These are phyloP conservation scores for Myrmecophaga tridactyla DNA, from an alignment of 2,113 vertebrate genomes.

Conservation along the genomic window DNA sequence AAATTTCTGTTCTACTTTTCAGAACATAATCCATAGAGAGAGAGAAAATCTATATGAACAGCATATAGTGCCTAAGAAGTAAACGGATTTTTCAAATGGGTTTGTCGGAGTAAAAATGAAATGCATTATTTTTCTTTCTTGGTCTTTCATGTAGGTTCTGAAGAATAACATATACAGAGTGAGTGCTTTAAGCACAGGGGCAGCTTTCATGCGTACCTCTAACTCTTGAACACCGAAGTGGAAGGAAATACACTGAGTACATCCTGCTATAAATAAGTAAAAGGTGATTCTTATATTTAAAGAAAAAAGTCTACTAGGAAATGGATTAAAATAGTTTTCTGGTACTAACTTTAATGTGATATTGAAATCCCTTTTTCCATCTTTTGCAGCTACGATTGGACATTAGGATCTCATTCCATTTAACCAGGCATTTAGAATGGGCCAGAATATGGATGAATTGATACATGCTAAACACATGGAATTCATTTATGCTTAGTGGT, in stretches of 20 bases:
- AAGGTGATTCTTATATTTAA: neutral
- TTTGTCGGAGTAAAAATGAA: neutral
- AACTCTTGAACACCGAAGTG: neutral
- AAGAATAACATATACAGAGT: accelerated
- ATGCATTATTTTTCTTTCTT: neutral
- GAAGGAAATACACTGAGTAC: neutral
- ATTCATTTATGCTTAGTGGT: neutral
- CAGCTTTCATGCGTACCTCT: accelerated
- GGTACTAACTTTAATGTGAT: neutral
- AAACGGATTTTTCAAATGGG: neutral
- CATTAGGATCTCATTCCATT: neutral
- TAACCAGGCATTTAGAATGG: neutral
- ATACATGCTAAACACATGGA: neutral
- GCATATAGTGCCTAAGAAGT: neutral
- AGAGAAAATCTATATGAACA: neutral
- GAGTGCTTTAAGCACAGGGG: neutral
- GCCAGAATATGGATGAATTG: neutral
- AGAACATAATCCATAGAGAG: neutral
- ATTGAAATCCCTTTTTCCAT: neutral
- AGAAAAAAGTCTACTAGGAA: neutral
- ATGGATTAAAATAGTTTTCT: neutral
- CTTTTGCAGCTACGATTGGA: neutral
- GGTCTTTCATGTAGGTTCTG: neutral
- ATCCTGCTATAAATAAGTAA: neutral
- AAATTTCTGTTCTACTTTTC: neutral